phyloP scores from a whole-genome alignment of 2,888 invertebrate species.

The Neria commutata region DNA sequence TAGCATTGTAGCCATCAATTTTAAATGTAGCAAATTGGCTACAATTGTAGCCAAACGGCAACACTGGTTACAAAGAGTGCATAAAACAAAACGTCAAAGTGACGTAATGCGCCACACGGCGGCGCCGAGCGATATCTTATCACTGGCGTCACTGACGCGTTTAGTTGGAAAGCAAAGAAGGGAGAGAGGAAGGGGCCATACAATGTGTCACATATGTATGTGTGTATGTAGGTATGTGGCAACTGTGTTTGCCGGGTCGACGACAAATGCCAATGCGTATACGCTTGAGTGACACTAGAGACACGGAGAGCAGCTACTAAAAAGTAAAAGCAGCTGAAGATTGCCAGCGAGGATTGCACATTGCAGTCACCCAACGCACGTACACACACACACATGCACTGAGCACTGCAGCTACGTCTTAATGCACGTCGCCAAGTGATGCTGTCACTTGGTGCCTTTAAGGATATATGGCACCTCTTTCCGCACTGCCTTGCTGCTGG shows the following conservation, averaged over 20 bases:
- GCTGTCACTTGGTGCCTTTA: neutral
- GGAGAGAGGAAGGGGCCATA: neutral
- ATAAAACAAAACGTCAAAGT: conserved; percentile 14
- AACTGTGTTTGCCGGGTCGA: neutral
- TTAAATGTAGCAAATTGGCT: no score
- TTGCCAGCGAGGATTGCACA: neutral
- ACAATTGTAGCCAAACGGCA: no score
- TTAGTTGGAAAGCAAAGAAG: neutral
- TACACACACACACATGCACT: neutral
- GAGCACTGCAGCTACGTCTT: neutral
- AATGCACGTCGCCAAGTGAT: neutral
- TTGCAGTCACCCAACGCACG: neutral
- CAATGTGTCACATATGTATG: neutral
- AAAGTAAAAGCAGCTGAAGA: neutral
- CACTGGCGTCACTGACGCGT: conserved; percentile 30
- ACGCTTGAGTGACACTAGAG: neutral
- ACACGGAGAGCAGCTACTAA: neutral
- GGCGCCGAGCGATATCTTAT: conserved; percentile 44
- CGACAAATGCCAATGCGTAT: neutral
- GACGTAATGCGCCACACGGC: conserved; percentile 34
- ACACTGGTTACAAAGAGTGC: no score
- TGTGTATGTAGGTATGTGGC: no score
- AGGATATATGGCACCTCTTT: no score
- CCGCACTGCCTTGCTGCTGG: no score
- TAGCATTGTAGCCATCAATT: no score